Conservation (phyloP, 2,113 vertebrate species). For the Cromileptes altivelis region DNA sequence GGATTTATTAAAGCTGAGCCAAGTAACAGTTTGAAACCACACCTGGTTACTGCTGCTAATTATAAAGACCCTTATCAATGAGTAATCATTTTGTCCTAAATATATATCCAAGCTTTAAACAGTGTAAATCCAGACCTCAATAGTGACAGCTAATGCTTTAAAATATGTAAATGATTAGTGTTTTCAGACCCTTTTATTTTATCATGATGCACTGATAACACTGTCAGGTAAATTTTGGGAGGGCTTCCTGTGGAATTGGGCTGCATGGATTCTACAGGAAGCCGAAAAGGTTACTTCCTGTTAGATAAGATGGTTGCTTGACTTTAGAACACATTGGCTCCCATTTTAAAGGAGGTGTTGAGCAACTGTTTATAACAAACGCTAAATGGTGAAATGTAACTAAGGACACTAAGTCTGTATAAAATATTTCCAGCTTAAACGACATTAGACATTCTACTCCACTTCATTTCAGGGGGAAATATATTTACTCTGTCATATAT, state of each 20-base stretch:
- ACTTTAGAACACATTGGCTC: not conserved
- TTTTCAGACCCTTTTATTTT: not conserved
- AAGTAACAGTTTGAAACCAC: conserved; percentile 37
- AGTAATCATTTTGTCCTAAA: not conserved
- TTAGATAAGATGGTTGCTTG: not conserved
- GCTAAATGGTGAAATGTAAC: not conserved
- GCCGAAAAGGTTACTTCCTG: conserved; percentile 14
- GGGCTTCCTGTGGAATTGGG: not conserved
- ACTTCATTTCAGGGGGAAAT: not conserved
- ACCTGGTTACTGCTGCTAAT: not conserved
- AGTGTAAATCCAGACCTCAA: not conserved
- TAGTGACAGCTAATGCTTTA: not conserved
- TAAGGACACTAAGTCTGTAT: not conserved
- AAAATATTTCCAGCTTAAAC: not conserved
- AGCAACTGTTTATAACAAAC: not conserved
- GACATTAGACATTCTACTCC: not conserved
- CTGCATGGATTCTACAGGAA: not conserved
- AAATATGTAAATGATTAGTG: not conserved
- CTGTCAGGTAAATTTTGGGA: not conserved
- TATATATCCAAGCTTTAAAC: not conserved
- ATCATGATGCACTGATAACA: not conserved
- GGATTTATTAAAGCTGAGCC: conserved; percentile 20
- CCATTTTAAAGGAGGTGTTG: not conserved
- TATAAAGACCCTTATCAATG: not conserved
- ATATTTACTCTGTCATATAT: not conserved